Percentiles rank a stretch among this genome's conserved stretches.
Evolutionary conservation across 2,888 invertebrate species (phyloP).

Genomic region (Euclidia mi): DNA sequence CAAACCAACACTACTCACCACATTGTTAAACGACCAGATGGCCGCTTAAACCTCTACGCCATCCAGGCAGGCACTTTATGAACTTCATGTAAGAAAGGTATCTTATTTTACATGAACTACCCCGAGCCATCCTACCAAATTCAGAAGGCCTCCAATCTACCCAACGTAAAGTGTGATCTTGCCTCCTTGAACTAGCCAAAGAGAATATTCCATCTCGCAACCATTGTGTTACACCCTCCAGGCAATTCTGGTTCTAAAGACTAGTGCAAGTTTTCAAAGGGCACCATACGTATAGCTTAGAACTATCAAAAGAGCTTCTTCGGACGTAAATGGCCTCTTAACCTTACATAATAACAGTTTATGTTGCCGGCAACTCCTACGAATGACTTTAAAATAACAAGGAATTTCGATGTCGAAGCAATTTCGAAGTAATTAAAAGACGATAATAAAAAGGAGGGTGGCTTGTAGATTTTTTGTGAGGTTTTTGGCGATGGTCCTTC

Average conservation of each 20-base stretch:
- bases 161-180: constrained; percentile 7
- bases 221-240: constrained; percentile 33
- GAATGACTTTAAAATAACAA: constrained; percentile 61
- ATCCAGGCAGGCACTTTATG: neutral
- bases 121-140: neutral
- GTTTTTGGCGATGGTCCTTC: neutral
- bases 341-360: constrained; percentile 66
- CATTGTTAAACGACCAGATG: too few relatives aligned
- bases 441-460: constrained; percentile 32
- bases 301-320: constrained; percentile 49
- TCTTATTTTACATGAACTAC: too few relatives aligned
- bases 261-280: constrained; percentile 48
- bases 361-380: constrained; percentile 55
- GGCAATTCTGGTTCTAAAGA: constrained; percentile 43
- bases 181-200: constrained; percentile 22
- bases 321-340: constrained; percentile 58
- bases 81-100: too few relatives aligned
- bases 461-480: constrained; percentile 23
- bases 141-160: neutral
- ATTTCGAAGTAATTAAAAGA: constrained; percentile 56
- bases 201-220: constrained; percentile 32
- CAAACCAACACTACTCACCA: too few relatives aligned
- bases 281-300: constrained; percentile 58
- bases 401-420: constrained; percentile 55
- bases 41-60: neutral